Conservation (phyloP, 2,797 vertebrate genomes). For the Hephaestus fuliginosus region DNA sequence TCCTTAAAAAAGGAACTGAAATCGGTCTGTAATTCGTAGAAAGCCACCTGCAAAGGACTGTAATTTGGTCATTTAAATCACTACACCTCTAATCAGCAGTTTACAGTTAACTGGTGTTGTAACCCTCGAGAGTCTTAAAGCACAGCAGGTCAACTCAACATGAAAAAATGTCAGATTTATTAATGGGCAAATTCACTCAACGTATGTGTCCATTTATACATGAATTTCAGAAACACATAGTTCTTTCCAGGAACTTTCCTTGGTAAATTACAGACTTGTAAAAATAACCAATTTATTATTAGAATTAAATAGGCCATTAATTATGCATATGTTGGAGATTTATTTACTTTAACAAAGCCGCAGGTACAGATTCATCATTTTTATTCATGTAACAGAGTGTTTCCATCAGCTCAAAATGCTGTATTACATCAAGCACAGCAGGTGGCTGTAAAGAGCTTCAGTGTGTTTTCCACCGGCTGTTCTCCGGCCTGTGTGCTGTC, state of each 20-base stretch:
- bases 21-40: not conserved
- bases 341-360: not conserved
- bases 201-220: not conserved
- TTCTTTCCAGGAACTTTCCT: not conserved
- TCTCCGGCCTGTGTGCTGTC: slow-evolving; percentile 46
- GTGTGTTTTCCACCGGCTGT: slow-evolving; percentile 31
- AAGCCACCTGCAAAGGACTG: not conserved
- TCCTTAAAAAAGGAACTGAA: not conserved
- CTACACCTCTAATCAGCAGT: not conserved
- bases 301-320: slow-evolving; percentile 12
- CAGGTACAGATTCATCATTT: not conserved
- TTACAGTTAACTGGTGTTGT: not conserved
- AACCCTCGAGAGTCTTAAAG: not conserved
- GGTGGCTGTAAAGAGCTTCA: slow-evolving; percentile 84
- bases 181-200: not conserved
- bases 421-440: slow-evolving; percentile 77
- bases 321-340: not conserved
- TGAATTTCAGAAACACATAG: not conserved
- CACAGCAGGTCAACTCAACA: slow-evolving; percentile 3
- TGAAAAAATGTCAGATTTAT: not conserved
- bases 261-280: slow-evolving; percentile 2
- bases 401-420: slow-evolving; percentile 44
- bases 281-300: slow-evolving; percentile 1
- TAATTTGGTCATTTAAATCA: not conserved
- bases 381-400: not conserved